Evolutionary conservation across 2,113 vertebrate genomes (phyloP).

Genomic region (Sciurus niger): DNA sequence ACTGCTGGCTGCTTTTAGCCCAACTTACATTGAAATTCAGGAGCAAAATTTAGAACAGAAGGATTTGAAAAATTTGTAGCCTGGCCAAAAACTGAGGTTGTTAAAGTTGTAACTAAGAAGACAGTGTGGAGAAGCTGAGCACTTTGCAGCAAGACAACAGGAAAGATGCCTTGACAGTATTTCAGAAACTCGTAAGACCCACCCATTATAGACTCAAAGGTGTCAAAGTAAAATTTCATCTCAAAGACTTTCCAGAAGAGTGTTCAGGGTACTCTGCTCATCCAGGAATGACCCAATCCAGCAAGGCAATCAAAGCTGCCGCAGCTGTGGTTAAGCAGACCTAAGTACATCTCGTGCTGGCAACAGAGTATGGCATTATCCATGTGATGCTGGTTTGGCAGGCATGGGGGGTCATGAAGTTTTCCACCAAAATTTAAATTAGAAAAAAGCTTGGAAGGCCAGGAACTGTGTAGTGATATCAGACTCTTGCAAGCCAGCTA

Average conservation of each 20-base stretch:
- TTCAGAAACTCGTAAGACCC: neutral
- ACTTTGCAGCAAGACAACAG: neutral
- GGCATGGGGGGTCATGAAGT: neutral
- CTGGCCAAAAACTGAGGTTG: too few species aligned
- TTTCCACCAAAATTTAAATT: neutral
- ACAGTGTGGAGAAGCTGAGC: neutral
- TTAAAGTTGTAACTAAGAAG: too few species aligned
- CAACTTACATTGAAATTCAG: neutral
- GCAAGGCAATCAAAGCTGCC: neutral
- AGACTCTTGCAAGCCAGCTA: neutral
- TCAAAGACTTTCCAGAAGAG: neutral
- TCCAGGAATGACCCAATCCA: too few species aligned
- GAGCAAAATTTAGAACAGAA: neutral
- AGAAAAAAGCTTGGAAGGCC: neutral
- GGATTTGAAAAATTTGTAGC: neutral
- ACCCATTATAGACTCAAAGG: neutral
- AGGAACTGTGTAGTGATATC: too few species aligned
- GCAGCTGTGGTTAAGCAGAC: neutral
- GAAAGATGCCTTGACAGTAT: too few species aligned
- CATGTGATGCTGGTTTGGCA: neutral
- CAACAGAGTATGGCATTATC: neutral
- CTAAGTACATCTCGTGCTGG: neutral
- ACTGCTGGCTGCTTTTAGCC: neutral
- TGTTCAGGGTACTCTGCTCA: neutral
- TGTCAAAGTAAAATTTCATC: neutral